Base-by-base conservation (phyloP, 2,113 vertebrate genomes). In the Arvicanthis niloticus region DNA sequence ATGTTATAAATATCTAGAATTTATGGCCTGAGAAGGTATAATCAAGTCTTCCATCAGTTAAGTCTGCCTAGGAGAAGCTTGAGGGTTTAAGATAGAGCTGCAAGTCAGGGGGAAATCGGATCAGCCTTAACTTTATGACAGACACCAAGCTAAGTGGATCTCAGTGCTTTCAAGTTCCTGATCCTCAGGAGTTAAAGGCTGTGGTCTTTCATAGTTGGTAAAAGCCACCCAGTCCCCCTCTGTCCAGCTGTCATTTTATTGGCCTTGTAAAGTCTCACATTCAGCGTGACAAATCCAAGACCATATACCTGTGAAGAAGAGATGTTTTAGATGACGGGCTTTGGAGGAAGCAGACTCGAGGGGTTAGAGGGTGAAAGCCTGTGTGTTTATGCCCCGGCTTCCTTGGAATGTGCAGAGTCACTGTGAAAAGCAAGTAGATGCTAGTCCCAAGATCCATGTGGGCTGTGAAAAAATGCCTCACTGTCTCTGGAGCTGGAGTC, bases 1-100 rank as follows among this genome's bases (percentile, higher is more conserved):
- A 96, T 95, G 96, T 97, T 97, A 97, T 98, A 98, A 98, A 98
- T 98, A 97, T 92, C 42, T 96, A 97, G 96, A 97, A 97, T 98
- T 98, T 98, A 97, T 93, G 97, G 94, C 97, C 86, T 95, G 94
- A 97, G 92, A 96, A 97, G 94, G 95, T 70, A 96, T 97, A 92
- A 97, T 97, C 96, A 96, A 96, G 97, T 96, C 97, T 75, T 95
- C 95, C 95, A 78, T 97, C 96, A 93, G 67, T 96, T 93, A 34
- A 95, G 93, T 98, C 98, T 98, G 97, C 93, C 91, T 95, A 98
- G 96, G 96, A 97, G 78, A 94, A 97, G 95, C 91, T 96, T 89
- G 96, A 95, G 97, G 97, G 87, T 93, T 98, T 80, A 77, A 67
- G 72, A 13, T 81, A 93, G 81, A 84, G 70, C 60, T 89, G 97